These are phyloP conservation scores for Leptinotarsa peninsularis DNA, from an alignment of 2,888 invertebrate genomes.

Conservation along the genomic window DNA sequence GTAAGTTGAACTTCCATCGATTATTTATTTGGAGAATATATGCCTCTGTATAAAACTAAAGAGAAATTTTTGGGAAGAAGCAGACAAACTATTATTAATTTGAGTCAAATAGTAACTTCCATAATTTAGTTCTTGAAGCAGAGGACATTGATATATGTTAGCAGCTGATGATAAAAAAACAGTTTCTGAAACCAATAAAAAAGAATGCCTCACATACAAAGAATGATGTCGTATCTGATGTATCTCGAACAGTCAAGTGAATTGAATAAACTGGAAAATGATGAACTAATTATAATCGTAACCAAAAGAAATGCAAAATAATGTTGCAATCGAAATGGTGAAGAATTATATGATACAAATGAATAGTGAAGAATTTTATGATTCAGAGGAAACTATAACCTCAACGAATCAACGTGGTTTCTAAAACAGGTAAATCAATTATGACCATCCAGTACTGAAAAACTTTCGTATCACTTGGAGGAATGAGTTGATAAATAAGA, in stretches of 20 bases:
- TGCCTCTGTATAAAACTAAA: no score
- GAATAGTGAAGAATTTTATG: not conserved
- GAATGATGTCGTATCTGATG: not conserved
- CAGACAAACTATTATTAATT: no score
- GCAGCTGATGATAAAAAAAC: no score
- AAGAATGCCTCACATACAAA: not conserved
- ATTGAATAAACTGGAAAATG: not conserved
- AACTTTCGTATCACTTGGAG: conserved; percentile 7
- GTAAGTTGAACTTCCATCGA: no score
- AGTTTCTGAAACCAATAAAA: no score
- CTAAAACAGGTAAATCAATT: not conserved
- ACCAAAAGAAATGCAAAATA: not conserved
- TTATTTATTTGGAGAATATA: no score
- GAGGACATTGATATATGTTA: no score
- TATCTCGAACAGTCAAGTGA: not conserved
- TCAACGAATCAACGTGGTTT: not conserved
- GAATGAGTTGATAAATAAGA: conserved; percentile 2
- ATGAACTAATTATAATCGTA: not conserved
- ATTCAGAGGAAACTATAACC: not conserved
- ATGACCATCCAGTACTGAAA: not conserved
- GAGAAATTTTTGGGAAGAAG: no score
- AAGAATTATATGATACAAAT: not conserved
- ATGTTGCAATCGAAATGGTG: not conserved
- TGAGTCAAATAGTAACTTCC: no score
- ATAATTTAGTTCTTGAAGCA: no score